Conservation (phyloP, 2,113 vertebrate genomes). For the Grantiella picta region DNA sequence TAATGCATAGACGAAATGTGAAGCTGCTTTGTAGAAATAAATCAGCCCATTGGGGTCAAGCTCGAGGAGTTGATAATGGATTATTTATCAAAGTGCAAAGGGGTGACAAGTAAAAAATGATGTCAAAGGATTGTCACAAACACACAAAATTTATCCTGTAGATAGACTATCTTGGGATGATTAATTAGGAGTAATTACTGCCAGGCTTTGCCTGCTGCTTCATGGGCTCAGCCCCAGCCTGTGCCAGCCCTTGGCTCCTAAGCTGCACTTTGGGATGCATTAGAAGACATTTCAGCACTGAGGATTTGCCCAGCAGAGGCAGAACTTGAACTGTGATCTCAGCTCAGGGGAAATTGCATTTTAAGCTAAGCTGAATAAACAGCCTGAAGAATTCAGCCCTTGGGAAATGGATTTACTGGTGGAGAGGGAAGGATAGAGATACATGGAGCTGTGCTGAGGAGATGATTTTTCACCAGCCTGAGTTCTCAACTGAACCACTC, state of each 20-base stretch:
- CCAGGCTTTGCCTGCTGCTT: not conserved
- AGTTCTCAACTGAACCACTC: not conserved
- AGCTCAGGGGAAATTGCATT: not conserved
- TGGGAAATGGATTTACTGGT: not conserved
- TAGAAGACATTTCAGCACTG: not conserved
- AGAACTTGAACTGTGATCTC: not conserved
- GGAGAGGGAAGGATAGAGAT: not conserved
- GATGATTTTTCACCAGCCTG: not conserved
- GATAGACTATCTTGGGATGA: not conserved
- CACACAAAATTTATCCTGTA: not conserved
- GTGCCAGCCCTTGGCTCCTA: not conserved
- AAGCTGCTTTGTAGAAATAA: not conserved
- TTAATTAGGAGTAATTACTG: not conserved
- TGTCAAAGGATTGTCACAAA: not conserved
- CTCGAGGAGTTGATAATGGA: not conserved
- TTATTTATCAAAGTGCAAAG: conserved; percentile 20
- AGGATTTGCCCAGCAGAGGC: not conserved
- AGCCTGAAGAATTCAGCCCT: not conserved
- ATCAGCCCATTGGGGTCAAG: not conserved
- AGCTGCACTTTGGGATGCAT: not conserved
- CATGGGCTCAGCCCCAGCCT: not conserved
- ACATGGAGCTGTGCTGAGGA: not conserved
- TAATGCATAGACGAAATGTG: not conserved
- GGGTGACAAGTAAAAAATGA: not conserved
- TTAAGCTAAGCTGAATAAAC: not conserved